Percentiles rank a stretch among this genome's conserved stretches.
These are phyloP conservation scores for Bathybates hornii DNA, from an alignment of 2,113 vertebrate genomes.

Conservation along the genomic window DNA sequence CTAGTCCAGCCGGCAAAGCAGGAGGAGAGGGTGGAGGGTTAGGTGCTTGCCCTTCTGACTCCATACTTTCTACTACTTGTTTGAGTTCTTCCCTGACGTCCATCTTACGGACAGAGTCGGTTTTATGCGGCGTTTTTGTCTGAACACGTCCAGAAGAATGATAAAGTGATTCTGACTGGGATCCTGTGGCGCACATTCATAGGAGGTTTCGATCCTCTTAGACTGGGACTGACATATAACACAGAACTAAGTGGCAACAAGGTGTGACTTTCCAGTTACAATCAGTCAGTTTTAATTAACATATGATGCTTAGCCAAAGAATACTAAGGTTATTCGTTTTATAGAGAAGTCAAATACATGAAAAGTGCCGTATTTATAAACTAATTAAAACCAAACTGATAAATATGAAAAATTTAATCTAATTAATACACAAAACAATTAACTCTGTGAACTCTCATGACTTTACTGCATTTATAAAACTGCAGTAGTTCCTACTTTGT, in stretches of 20 bases:
- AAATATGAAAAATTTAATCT: not conserved
- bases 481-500: not conserved
- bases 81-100: not conserved
- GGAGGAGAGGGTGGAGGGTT: not conserved
- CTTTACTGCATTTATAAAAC: not conserved
- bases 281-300: not conserved
- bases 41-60: not conserved
- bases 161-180: not conserved
- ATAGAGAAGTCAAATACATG: not conserved
- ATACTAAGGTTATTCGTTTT: not conserved
- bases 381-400: not conserved
- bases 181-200: not conserved
- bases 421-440: not conserved
- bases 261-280: not conserved
- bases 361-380: not conserved
- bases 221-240: not conserved
- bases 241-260: not conserved
- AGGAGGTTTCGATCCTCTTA: not conserved
- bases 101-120: not conserved
- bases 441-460: not conserved
- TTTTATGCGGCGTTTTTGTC: not conserved
- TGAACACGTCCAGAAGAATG: not conserved
- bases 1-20: not conserved
- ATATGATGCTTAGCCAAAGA: not conserved
- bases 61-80: not conserved